phyloP scores from a whole-genome alignment of 2,113 vertebrate genomes.

The Paradoxurus hermaphroditus region DNA sequence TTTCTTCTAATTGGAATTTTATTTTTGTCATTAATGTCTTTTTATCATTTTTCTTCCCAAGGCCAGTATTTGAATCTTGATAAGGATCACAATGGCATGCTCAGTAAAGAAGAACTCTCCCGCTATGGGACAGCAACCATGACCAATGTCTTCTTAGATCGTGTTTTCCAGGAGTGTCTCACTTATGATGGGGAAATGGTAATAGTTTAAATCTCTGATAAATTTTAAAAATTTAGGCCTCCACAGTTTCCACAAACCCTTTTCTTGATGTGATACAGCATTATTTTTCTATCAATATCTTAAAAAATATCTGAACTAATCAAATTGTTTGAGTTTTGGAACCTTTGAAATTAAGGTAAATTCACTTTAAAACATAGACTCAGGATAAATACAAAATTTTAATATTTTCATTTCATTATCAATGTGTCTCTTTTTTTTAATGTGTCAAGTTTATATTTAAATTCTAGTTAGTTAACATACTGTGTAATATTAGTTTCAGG shows the following conservation, averaged over 20 bases:
- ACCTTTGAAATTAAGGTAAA: not conserved
- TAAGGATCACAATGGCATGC: constrained; percentile 98
- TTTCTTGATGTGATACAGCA: not conserved
- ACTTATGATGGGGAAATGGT: constrained; percentile 99
- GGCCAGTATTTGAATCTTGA: constrained; percentile 98
- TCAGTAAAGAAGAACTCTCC: constrained; percentile 98
- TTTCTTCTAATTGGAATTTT: constrained; percentile 14
- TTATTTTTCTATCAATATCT: constrained; percentile 23
- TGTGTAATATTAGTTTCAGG: not conserved
- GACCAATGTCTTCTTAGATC: constrained; percentile 95
- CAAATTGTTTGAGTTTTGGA: constrained; percentile 7
- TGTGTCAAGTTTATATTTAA: not conserved
- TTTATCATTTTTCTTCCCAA: constrained; percentile 68
- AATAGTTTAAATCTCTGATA: constrained; percentile 58
- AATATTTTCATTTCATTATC: constrained; percentile 33
- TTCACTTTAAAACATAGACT: not conserved
- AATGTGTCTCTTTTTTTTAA: not conserved
- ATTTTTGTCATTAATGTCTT: not conserved
- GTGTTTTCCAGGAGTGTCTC: constrained; percentile 97
- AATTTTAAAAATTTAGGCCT: not conserved
- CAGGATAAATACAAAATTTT: constrained; percentile 29
- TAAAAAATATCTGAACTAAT: constrained; percentile 3
- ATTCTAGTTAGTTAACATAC: not conserved
- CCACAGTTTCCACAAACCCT: not conserved
- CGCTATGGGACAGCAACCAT: constrained; percentile 97